Evolutionary conservation across 2,888 invertebrate genomes (phyloP).

Genomic region (Hemaris fuciformis): DNA sequence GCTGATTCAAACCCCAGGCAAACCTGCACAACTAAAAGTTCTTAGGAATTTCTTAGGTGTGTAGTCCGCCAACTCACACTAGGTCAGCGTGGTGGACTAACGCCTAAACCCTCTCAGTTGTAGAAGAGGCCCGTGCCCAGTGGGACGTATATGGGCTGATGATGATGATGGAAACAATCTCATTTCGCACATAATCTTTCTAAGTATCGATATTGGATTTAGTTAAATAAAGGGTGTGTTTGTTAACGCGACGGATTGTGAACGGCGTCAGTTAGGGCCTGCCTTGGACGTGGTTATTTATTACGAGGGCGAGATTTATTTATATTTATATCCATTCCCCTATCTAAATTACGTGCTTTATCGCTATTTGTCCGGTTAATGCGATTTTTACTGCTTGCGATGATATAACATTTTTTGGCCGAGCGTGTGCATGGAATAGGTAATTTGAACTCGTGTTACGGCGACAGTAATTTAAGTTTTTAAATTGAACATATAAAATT

Average conservation of each 20-base stretch:
- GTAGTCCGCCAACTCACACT: no score
- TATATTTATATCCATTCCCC: constrained; percentile 61
- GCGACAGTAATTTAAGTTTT: not conserved
- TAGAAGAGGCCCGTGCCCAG: no score
- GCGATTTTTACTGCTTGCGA: constrained; percentile 57
- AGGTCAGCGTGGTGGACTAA: no score
- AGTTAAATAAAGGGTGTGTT: not conserved
- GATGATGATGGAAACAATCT: no score
- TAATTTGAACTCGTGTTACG: not conserved
- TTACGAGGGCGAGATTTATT: constrained; percentile 56
- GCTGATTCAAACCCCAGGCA: no score
- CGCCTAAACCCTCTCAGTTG: no score
- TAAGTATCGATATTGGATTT: not conserved
- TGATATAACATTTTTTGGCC: constrained; percentile 33
- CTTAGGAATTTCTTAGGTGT: no score
- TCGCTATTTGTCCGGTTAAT: constrained; percentile 61
- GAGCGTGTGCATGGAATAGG: constrained; percentile 8
- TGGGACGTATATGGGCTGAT: no score
- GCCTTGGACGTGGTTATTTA: constrained; percentile 50
- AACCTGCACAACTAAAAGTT: no score
- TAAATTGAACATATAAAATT: not conserved
- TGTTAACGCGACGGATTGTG: not conserved
- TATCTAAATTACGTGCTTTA: constrained; percentile 68
- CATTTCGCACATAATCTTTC: not conserved
- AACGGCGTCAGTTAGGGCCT: constrained; percentile 10